Base-by-base conservation (phyloP, 2,888 invertebrate genomes). In the Platypus cylindrus region DNA sequence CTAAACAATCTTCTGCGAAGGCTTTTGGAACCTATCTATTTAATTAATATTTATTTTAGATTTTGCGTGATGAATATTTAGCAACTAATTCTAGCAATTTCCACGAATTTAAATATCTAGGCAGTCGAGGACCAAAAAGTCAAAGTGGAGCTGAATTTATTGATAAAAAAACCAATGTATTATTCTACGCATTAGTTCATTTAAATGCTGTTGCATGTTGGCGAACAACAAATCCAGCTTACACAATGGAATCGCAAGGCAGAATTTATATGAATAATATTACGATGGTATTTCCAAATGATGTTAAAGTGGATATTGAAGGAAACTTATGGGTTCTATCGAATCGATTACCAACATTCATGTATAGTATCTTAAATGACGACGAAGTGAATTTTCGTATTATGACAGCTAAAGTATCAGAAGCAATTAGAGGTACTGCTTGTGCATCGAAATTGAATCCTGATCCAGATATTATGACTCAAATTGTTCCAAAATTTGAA, bases 141-240 rank as follows among this genome's bases (percentile, higher is more conserved):
- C 83, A 84, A 53, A 78, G 82, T 2, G 77, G 78, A 37, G 77
- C 70, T 1, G 75, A 79, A 1, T 82, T 80, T 49, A 54, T 82
- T 1, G 80, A 83, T 44, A 71, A 72, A 14, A 68, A 71, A 41
- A 75, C 78, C 0, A 78, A 77, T 1, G 77, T 83, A 1, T 57
- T 84, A 0, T 80, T 83, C 56, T 84, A 83, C 53, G 73, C 80
- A 1, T 55, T 83, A 34, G 72, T 81, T 1, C 81, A 83, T 51
- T 54, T 79, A 12, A 81, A 83, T 51, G 78, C 81, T 0, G 73
- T 84, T 0, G 81, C 77, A 1, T 84, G 83, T 49, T 84, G 83
- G 83, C 73, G 71, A 47, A 78, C 79, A 0, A 72, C 75, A 0
- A 76, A 74, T 45, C 70, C 70, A 27, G 68, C 67, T 1, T 82